A percentile compares a stretch with the other conserved stretches of the same genome.
phyloP scores from a whole-genome alignment of 2,797 vertebrate genomes.

The Poeciliopsis turneri region DNA sequence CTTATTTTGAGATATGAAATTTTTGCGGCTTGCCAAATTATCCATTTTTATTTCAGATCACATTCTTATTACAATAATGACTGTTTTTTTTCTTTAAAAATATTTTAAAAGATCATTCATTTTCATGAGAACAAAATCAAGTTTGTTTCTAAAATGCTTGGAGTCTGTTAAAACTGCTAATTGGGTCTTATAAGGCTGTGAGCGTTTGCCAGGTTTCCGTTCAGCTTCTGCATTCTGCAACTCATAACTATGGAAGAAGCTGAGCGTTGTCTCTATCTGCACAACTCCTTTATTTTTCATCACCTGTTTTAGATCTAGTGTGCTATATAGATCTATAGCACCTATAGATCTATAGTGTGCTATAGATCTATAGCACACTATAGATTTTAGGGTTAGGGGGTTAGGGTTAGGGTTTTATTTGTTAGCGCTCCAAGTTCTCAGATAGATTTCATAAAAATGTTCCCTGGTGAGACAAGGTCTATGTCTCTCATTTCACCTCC shows the following conservation, averaged over 20 bases:
- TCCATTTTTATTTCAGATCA: not conserved
- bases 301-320: slow-evolving; percentile 41
- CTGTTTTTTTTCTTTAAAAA: not conserved
- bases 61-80: slow-evolving; percentile 13
- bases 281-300: slow-evolving; percentile 58
- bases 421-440: slow-evolving; percentile 62
- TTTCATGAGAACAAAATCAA: slow-evolving; percentile 8
- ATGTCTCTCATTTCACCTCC: slow-evolving; percentile 39
- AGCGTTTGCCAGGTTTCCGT: not conserved
- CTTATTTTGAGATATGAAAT: not conserved
- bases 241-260: slow-evolving; percentile 31
- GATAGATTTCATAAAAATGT: slow-evolving; percentile 49
- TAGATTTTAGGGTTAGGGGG: too few relatives aligned
- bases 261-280: slow-evolving; percentile 27
- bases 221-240: slow-evolving; percentile 26
- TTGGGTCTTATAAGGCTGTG: slow-evolving; percentile 16
- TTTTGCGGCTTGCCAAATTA: slow-evolving; percentile 3
- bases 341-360: too few relatives aligned
- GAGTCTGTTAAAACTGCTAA: slow-evolving; percentile 12
- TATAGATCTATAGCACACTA: too few relatives aligned
- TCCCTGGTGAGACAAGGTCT: slow-evolving; percentile 30
- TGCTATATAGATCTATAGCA: too few relatives aligned
- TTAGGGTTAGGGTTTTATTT: too few relatives aligned
- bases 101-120: too few relatives aligned
- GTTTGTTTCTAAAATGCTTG: not conserved